Evolutionary conservation across 2,113 vertebrate species (phyloP), one percentile per base, ranked within the genome.

Genomic region (Gallinago jamesoni): DNA sequence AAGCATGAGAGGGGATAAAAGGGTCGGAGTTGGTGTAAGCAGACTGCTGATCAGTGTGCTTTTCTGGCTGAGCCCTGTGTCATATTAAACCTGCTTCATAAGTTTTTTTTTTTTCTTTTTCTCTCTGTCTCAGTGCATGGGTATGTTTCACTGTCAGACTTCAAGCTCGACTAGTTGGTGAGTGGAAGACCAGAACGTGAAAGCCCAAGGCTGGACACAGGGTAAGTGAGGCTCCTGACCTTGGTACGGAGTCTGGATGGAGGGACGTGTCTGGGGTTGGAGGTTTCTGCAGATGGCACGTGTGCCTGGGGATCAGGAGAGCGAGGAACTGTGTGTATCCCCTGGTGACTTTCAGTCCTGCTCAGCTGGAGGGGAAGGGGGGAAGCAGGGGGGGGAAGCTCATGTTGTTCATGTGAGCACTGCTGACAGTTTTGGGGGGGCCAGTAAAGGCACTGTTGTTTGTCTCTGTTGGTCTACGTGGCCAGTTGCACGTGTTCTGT

Each of bases 381-480:
- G 10, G 12, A 43, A 22, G 27, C 8, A 37, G 5, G 14, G 7
- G 30, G 7, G 10, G 39, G 20, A 56, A 70, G 48, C 35, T 78
- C 7, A 4, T 23, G 35, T 24, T 23, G 31, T 24, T n/a, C 12
- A 28, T 4, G 8, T 24, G 27, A 48, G 13, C 53, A 7, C 15
- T 56, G 31, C 64, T 69, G 28, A 10, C 50, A 27, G 7, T n/a
- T 94, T 37, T 83, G 35, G 56, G 22, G 6, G 45, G 7, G 15
- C 17, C 48, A 57, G 31, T 21, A 64, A 76, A 81, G 37, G 24
- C 43, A 37, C 28, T 41, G 21, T 20, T 68, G 15, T 59, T 39
- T 55, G 25, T 24, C 37, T 0, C 0, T 43, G 6, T 10, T 59
- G 14, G 57, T 92, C 41, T 53, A 14, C 6, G 57, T 64, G 33